A percentile compares a stretch with the other conserved stretches of the same genome.
Evolutionary conservation across 2,797 vertebrate genomes (phyloP).

Genomic region (Anguilla marmorata): DNA sequence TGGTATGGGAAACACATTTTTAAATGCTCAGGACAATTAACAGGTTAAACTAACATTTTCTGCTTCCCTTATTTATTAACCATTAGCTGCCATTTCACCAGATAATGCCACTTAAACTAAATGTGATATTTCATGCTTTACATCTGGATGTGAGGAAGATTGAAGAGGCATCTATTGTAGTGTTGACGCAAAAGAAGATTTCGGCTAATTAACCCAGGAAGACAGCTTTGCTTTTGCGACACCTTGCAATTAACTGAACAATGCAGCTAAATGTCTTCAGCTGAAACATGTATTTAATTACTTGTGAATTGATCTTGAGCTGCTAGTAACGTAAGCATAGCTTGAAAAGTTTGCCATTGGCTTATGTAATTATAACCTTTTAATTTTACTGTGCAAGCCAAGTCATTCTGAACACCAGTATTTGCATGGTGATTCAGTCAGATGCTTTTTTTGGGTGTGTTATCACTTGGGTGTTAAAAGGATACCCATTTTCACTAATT

Average conservation of each 20-base stretch:
- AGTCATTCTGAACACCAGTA: not conserved
- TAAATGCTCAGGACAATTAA: constrained; percentile 4
- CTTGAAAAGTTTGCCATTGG: not conserved
- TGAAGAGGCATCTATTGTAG: not conserved
- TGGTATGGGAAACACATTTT: not conserved
- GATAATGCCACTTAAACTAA: not conserved
- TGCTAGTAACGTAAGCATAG: not conserved
- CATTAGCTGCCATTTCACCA: not conserved
- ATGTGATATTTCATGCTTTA: not conserved
- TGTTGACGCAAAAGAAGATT: not conserved
- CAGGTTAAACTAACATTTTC: not conserved
- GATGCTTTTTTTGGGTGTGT: not conserved
- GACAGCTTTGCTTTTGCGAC: not conserved
- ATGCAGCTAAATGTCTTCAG: not conserved
- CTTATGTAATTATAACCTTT: not conserved
- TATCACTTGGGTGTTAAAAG: not conserved
- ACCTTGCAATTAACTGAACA: constrained; percentile 1
- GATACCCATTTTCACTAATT: not conserved
- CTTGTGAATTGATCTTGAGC: not conserved
- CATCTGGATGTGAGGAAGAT: not conserved
- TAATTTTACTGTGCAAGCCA: not conserved
- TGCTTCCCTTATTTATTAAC: not conserved
- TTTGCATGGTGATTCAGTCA: not conserved
- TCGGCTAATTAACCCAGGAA: not conserved
- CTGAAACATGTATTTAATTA: not conserved